Percentiles rank a stretch among this genome's conserved stretches.
phyloP scores from a whole-genome alignment of 2,888 invertebrate genomes.

The Cerastoderma edule region DNA sequence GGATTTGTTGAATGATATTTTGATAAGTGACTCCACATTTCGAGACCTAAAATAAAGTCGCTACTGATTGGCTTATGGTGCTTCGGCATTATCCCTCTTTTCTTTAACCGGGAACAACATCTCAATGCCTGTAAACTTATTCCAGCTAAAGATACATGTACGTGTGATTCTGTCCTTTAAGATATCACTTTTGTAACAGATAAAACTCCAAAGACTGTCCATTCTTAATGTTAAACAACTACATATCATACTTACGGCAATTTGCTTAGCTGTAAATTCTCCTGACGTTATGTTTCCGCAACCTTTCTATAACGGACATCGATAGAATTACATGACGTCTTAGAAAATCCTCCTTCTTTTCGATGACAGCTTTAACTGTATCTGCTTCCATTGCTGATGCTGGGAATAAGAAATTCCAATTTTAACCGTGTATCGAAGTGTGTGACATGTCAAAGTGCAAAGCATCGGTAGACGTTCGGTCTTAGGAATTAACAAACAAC shows the following conservation, averaged over 20 bases:
- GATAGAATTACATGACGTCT: slow-evolving; percentile 48
- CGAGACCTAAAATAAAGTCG: too few relatives aligned
- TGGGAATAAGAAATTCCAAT: too few relatives aligned
- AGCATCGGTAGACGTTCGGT: too few relatives aligned
- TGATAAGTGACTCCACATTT: too few relatives aligned
- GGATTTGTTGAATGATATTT: too few relatives aligned
- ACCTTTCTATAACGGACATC: slow-evolving; percentile 31
- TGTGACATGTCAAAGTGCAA: too few relatives aligned
- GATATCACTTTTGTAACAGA: not conserved
- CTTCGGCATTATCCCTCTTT: not conserved
- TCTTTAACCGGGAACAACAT: not conserved
- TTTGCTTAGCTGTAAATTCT: slow-evolving; percentile 37
- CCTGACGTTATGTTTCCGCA: slow-evolving; percentile 37
- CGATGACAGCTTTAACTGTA: slow-evolving; percentile 31
- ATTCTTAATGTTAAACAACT: not conserved
- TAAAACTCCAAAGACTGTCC: not conserved
- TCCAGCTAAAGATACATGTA: not conserved
- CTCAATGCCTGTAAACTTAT: not conserved
- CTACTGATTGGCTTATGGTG: not conserved
- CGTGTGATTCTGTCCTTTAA: not conserved
- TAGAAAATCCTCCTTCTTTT: slow-evolving; percentile 44
- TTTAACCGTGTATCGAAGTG: too few relatives aligned
- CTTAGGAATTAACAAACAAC: too few relatives aligned
- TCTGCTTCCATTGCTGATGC: slow-evolving; percentile 35
- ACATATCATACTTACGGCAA: slow-evolving; percentile 27